Evolutionary conservation across 2,888 invertebrate species (phyloP).

Genomic region (Acrobasis consociella): DNA sequence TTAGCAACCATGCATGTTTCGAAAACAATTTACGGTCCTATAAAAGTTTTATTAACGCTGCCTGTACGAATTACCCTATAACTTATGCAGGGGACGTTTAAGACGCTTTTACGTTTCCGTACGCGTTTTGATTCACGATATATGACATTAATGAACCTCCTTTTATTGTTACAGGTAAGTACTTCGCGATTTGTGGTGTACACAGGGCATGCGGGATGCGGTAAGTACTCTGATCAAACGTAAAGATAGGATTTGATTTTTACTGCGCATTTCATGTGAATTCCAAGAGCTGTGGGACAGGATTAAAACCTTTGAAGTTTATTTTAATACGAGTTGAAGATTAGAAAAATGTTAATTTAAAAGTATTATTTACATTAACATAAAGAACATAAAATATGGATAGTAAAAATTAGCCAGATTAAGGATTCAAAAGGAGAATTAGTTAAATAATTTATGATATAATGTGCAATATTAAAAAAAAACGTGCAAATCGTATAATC

Average conservation of each 20-base stretch:
- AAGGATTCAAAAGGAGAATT: too few species aligned
- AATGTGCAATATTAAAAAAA: too few species aligned
- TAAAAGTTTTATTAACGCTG: slow-evolving; percentile 49
- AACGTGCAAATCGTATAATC: too few species aligned
- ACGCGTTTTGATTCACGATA: slow-evolving; percentile 37
- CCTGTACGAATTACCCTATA: slow-evolving; percentile 41
- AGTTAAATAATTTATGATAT: too few species aligned
- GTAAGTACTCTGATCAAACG: slow-evolving; percentile 36
- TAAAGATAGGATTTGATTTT: slow-evolving; percentile 14
- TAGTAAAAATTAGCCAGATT: too few species aligned
- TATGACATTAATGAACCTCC: slow-evolving; percentile 42
- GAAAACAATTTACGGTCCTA: slow-evolving; percentile 49
- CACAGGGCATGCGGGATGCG: slow-evolving; percentile 27
- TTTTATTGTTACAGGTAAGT: slow-evolving; percentile 59
- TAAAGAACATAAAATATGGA: too few species aligned
- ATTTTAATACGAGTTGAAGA: too few species aligned
- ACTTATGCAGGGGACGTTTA: slow-evolving; percentile 45
- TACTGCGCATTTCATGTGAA: slow-evolving; percentile 6
- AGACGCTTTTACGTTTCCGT: slow-evolving; percentile 43
- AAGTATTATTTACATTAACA: too few species aligned
- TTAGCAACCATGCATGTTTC: slow-evolving; percentile 40
- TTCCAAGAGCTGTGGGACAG: neutral
- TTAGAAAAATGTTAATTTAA: too few species aligned
- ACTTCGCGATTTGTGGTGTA: slow-evolving; percentile 27
- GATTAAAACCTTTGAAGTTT: too few species aligned